These are phyloP conservation scores for Samia ricini DNA, from an alignment of 1,140 invertebrate genomes.

Conservation along the genomic window DNA sequence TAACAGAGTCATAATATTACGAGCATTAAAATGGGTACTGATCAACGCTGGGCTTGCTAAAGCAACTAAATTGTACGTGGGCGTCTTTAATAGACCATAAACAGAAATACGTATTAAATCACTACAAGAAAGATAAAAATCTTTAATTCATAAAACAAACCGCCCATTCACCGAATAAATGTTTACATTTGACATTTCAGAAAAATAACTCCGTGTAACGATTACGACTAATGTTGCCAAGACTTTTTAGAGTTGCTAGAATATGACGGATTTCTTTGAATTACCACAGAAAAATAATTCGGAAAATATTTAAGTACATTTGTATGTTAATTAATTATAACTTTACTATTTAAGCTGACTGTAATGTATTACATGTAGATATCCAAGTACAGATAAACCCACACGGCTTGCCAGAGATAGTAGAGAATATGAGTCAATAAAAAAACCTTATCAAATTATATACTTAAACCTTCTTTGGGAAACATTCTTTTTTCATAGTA, in stretches of 20 bases:
- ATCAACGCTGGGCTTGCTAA: background rate
- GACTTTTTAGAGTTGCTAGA: background rate
- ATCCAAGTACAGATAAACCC: too few species aligned
- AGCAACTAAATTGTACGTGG: background rate
- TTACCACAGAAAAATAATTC: too few species aligned
- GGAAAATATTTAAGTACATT: too few species aligned
- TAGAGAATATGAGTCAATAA: too few species aligned
- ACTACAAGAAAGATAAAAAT: background rate
- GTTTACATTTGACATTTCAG: conserved; percentile 9
- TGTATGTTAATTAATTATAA: too few species aligned
- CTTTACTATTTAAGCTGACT: too few species aligned
- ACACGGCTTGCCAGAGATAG: too few species aligned
- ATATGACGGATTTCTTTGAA: background rate
- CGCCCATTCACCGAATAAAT: conserved; percentile 5
- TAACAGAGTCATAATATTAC: background rate
- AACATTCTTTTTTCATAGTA: too few species aligned
- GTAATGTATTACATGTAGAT: too few species aligned
- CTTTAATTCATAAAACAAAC: background rate
- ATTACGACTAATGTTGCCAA: background rate
- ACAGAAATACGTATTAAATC: background rate
- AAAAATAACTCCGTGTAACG: background rate
- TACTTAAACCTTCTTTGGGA: too few species aligned
- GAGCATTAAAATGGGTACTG: background rate
- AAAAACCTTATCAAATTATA: too few species aligned
- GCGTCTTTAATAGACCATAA: background rate